Percentiles rank a stretch among this genome's conserved stretches.
Evolutionary conservation across 2,888 invertebrate genomes (phyloP).

Genomic region (Embidobia sp.): DNA sequence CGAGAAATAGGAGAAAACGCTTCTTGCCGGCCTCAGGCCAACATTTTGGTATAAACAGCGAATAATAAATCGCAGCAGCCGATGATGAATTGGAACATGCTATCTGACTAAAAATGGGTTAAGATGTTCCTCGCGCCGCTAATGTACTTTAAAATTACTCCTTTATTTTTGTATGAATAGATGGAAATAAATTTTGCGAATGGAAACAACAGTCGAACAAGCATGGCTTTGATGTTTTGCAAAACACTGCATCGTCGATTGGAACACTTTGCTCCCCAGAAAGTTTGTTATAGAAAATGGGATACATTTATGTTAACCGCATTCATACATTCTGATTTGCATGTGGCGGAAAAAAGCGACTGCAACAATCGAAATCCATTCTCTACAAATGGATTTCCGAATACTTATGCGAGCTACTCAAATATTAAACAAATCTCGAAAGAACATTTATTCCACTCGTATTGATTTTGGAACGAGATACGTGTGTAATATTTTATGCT

Average conservation of each 20-base stretch:
- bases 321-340: not conserved
- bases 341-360: conserved; percentile 8
- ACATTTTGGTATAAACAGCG: too few relatives aligned
- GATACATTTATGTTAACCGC: conserved; percentile 7
- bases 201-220: not conserved
- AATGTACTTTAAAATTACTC: too few relatives aligned
- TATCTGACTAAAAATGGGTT: too few relatives aligned
- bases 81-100: too few relatives aligned
- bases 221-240: not conserved
- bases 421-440: conserved; percentile 36
- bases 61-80: too few relatives aligned
- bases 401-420: conserved; percentile 15
- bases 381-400: conserved; percentile 12
- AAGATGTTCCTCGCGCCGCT: too few relatives aligned
- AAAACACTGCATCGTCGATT: too few relatives aligned
- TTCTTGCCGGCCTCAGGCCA: too few relatives aligned
- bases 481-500: conserved; percentile 12
- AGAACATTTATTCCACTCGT: conserved; percentile 24
- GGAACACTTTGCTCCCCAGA: too few relatives aligned
- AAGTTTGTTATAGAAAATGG: conserved; percentile 5
- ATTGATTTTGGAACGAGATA: conserved; percentile 22
- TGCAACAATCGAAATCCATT: conserved; percentile 25
- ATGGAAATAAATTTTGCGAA: too few relatives aligned
- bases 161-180: too few relatives aligned
- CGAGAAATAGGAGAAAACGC: too few relatives aligned